phyloP scores from a whole-genome alignment of 2,797 vertebrate species.

The Neoniphon sammara region DNA sequence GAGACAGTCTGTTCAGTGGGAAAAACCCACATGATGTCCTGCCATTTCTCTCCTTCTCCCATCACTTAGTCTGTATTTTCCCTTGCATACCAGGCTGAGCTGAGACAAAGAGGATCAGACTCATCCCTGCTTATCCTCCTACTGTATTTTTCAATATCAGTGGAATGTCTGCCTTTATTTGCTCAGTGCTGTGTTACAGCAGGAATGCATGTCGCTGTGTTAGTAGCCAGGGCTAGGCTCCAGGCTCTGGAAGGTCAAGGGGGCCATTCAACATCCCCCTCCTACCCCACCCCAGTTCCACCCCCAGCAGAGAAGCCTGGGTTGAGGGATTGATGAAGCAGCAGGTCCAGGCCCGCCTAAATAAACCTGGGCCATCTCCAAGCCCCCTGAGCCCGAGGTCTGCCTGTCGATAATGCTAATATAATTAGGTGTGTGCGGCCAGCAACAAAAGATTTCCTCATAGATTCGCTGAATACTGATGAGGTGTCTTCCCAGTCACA shows the following conservation, averaged over 20 bases:
- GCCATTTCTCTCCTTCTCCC: constrained; percentile 31
- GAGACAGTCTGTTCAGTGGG: constrained; percentile 13
- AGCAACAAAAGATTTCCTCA: constrained; percentile 36
- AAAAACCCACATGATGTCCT: constrained; percentile 34
- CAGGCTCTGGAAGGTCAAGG: constrained; percentile 43
- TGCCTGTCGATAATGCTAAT: constrained; percentile 28
- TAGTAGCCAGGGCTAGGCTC: constrained; percentile 47
- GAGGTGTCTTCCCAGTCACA: constrained; percentile 25
- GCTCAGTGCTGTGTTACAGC: constrained; percentile 65
- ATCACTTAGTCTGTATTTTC: constrained; percentile 49
- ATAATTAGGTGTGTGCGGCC: constrained; percentile 23
- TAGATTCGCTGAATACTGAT: constrained; percentile 36
- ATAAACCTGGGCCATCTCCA: constrained; percentile 35
- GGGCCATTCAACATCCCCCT: constrained; percentile 44
- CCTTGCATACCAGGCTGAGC: constrained; percentile 55
- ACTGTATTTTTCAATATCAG: constrained; percentile 79
- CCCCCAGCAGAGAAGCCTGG: constrained; percentile 23
- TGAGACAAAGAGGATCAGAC: constrained; percentile 69
- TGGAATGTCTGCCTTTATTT: constrained; percentile 80
- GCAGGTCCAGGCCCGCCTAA: constrained; percentile 7
- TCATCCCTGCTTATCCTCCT: constrained; percentile 75
- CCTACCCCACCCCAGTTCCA: constrained; percentile 16
- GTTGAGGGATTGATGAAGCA: constrained; percentile 41
- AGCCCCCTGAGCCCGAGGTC: constrained; percentile 22
- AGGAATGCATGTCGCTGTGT: constrained; percentile 69